Percentiles rank a stretch among this genome's conserved stretches.
Conservation (phyloP, 1,140 invertebrate genomes). For the Drosophila novamexicana region DNA sequence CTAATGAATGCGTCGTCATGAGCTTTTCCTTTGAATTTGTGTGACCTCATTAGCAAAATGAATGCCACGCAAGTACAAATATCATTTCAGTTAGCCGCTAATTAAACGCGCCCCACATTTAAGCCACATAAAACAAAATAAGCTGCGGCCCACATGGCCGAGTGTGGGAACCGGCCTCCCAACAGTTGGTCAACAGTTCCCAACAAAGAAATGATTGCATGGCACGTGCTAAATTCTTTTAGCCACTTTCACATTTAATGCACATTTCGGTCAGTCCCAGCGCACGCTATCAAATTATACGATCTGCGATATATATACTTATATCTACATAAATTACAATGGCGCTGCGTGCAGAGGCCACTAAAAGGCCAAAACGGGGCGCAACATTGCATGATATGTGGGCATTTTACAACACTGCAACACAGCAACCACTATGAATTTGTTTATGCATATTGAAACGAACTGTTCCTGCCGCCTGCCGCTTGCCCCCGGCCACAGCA, state of each 20-base stretch:
- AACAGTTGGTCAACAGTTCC: background rate
- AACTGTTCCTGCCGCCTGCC: background rate
- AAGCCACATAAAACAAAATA: conserved; percentile 26
- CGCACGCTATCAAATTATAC: conserved; percentile 70
- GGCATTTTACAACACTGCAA: conserved; percentile 49
- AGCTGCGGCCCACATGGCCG: too few relatives aligned
- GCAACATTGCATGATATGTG: conserved; percentile 64
- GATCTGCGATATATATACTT: conserved; percentile 47
- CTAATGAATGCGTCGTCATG: conserved; percentile 23
- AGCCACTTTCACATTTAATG: conserved; percentile 49
- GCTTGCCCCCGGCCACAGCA: background rate
- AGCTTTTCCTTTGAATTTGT: conserved; percentile 16
- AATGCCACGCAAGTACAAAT: conserved; percentile 36
- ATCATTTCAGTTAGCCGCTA: conserved; percentile 40
- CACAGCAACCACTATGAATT: conserved; percentile 6
- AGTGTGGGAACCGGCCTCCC: too few relatives aligned
- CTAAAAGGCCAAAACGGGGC: conserved; percentile 33
- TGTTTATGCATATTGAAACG: background rate
- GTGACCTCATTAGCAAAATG: conserved; percentile 45
- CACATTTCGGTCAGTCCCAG: conserved; percentile 51
- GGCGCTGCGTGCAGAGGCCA: conserved; percentile 28
- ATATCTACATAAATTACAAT: conserved; percentile 53
- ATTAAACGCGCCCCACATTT: conserved; percentile 29
- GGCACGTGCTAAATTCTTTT: conserved; percentile 73
- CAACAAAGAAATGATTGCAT: conserved; percentile 60